Conservation (phyloP, 2,888 invertebrate species). For the Nephrotoma guestfalica region DNA sequence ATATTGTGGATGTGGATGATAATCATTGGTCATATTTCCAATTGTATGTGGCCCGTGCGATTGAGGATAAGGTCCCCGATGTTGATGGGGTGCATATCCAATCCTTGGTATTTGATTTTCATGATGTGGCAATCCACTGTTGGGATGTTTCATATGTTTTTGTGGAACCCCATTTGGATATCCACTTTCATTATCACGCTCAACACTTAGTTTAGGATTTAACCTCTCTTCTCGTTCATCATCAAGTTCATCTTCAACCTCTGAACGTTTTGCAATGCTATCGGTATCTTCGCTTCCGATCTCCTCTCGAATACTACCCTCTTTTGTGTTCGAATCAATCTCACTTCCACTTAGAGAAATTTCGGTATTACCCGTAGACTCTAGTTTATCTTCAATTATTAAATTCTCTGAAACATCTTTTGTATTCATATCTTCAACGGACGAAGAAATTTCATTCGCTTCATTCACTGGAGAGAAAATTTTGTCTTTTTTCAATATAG, state of each 20-base stretch:
- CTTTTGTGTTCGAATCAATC: constrained; percentile 10
- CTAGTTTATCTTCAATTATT: background rate
- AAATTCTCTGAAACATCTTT: background rate
- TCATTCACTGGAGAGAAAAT: background rate
- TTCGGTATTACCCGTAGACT: background rate
- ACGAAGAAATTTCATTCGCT: background rate
- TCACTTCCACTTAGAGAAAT: background rate
- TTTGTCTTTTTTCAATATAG: constrained; percentile 1
- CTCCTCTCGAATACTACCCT: constrained; percentile 12
- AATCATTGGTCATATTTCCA: background rate
- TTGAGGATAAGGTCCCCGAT: background rate
- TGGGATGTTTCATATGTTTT: background rate
- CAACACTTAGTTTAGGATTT: constrained; percentile 9
- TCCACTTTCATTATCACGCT: constrained; percentile 3
- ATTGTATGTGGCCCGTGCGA: background rate
- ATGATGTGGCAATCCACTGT: background rate
- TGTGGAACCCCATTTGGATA: background rate
- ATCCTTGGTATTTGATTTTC: background rate
- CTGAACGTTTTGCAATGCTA: background rate
- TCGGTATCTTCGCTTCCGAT: constrained; percentile 16
- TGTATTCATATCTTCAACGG: background rate
- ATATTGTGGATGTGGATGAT: background rate
- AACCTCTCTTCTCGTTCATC: constrained; percentile 7
- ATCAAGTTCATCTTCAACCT: background rate
- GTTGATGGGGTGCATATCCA: background rate